Percentiles rank a stretch among this genome's conserved stretches.
These are phyloP conservation scores for Xyliphius kryptos DNA, from an alignment of 2,113 vertebrate species.

Conservation along the genomic window DNA sequence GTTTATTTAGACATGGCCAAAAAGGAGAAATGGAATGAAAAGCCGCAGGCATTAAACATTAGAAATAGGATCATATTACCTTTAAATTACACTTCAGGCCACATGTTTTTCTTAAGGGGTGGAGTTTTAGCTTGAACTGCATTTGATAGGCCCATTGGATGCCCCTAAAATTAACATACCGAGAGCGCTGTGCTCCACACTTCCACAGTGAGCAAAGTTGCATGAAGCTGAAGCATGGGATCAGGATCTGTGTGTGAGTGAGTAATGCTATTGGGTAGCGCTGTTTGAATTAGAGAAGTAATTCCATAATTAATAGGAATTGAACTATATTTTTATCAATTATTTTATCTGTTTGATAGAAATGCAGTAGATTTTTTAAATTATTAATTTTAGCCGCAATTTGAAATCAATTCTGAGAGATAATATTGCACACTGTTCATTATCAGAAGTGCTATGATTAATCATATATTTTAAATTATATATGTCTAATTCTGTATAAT, in stretches of 20 bases:
- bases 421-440: too few species aligned
- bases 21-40: slow-evolving; percentile 24
- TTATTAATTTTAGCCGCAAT: too few species aligned
- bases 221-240: slow-evolving; percentile 39
- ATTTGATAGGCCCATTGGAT: slow-evolving; percentile 44
- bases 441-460: too few species aligned
- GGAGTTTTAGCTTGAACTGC: slow-evolving; percentile 15
- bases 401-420: too few species aligned
- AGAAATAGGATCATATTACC: slow-evolving; percentile 55
- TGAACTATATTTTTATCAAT: too few species aligned
- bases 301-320: too few species aligned
- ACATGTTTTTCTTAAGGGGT: slow-evolving; percentile 37
- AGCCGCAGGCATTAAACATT: slow-evolving; percentile 32
- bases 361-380: too few species aligned
- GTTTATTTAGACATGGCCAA: slow-evolving; percentile 44
- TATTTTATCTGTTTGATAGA: too few species aligned
- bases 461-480: too few species aligned
- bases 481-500: too few species aligned
- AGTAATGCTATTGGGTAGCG: slow-evolving; percentile 33
- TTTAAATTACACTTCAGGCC: slow-evolving; percentile 49
- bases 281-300: slow-evolving; percentile 17
- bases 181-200: slow-evolving; percentile 52
- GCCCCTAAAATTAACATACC: slow-evolving; percentile 47
- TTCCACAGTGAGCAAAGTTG: slow-evolving; percentile 44
- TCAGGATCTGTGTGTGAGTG: slow-evolving; percentile 53